phyloP scores from a whole-genome alignment of 2,888 invertebrate genomes.

The Hermaeophaga mercurialis region DNA sequence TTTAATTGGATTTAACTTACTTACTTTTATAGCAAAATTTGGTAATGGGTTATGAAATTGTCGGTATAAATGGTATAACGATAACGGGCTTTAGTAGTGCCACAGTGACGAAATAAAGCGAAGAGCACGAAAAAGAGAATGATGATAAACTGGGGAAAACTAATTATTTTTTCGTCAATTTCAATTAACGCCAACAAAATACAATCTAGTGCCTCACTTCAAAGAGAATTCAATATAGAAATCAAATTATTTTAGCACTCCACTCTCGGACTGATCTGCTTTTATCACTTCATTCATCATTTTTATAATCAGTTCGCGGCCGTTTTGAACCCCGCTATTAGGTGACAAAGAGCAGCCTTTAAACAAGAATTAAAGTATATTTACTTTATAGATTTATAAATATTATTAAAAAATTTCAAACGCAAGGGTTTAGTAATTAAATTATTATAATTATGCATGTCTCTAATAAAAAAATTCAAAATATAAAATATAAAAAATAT shows the following conservation, averaged over 20 bases:
- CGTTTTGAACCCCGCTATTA: constrained; percentile 15
- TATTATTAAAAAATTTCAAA: not conserved
- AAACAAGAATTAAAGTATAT: constrained; percentile 5
- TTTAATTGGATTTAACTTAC: too few relatives aligned
- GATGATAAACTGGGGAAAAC: constrained; percentile 45
- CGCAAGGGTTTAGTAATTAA: too few relatives aligned
- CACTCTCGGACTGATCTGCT: constrained; percentile 49
- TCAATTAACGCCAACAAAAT: constrained; percentile 54
- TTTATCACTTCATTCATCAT: constrained; percentile 50
- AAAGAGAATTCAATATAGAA: constrained; percentile 56
- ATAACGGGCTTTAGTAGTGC: not conserved
- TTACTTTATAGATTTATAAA: constrained; percentile 11
- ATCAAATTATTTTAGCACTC: constrained; percentile 54
- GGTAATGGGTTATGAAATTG: too few relatives aligned
- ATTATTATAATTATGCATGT: too few relatives aligned
- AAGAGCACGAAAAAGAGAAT: constrained; percentile 17
- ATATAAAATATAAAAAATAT: too few relatives aligned
- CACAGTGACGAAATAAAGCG: not conserved
- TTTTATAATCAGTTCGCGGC: constrained; percentile 46
- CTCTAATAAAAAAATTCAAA: too few relatives aligned
- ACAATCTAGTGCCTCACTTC: constrained; percentile 52
- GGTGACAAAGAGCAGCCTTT: constrained; percentile 1
- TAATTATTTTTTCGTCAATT: constrained; percentile 59
- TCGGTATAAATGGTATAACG: too few relatives aligned
- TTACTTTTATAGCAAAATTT: too few relatives aligned